Conservation (phyloP, 1,140 invertebrate species). For the Pseudomyrmex sp. region DNA sequence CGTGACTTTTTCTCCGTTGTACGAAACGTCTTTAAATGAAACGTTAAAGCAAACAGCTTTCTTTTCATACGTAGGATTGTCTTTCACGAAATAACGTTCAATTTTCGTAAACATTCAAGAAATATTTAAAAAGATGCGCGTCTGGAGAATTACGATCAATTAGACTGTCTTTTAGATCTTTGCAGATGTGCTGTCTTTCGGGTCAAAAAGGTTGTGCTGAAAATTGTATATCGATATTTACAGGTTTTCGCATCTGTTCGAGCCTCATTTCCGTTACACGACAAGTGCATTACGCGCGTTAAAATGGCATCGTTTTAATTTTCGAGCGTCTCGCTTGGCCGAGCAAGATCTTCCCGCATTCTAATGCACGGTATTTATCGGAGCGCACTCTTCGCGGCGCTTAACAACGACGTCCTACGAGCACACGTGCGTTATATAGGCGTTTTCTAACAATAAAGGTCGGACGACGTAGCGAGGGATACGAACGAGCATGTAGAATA, state of each 20-base stretch:
- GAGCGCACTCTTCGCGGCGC: constrained; percentile 25
- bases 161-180: background rate
- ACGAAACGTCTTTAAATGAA: constrained; percentile 27
- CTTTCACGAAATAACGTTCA: too few species aligned
- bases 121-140: background rate
- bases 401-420: constrained; percentile 32
- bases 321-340: constrained; percentile 25
- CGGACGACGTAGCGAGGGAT: constrained; percentile 34
- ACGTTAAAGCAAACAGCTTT: constrained; percentile 39
- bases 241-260: background rate
- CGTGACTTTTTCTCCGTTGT: constrained; percentile 8
- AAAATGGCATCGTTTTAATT: constrained; percentile 50
- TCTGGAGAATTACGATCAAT: background rate
- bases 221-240: background rate
- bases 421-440: constrained; percentile 65
- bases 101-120: background rate
- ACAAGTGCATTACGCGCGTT: constrained; percentile 11
- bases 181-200: background rate
- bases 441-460: constrained; percentile 65
- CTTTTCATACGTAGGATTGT: background rate
- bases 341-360: constrained; percentile 31
- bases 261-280: constrained; percentile 16
- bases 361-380: constrained; percentile 57
- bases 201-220: background rate
- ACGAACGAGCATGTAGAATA: background rate